phyloP scores from a whole-genome alignment of 1,140 invertebrate genomes.

The Drosophila obscura region DNA sequence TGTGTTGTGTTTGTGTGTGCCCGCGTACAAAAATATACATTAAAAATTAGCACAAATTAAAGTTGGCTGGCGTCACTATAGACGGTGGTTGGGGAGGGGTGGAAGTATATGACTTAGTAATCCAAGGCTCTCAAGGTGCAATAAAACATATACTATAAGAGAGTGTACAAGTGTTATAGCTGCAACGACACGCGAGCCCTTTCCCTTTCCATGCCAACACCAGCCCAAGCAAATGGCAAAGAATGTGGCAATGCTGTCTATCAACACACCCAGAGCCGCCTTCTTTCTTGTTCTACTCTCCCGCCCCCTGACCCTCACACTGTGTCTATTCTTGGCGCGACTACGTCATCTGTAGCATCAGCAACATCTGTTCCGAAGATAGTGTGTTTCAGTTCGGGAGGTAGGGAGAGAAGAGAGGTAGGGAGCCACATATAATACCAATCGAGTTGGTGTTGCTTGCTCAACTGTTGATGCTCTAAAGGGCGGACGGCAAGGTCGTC shows the following conservation, averaged over 20 bases:
- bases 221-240: too few relatives aligned
- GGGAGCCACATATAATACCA: too few relatives aligned
- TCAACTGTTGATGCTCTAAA: not conserved
- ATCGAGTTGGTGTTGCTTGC: slow-evolving; percentile 4
- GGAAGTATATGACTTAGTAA: too few relatives aligned
- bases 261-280: too few relatives aligned
- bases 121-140: slow-evolving; percentile 19
- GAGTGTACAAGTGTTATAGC: not conserved
- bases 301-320: slow-evolving; percentile 15
- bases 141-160: not conserved
- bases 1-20: slow-evolving; percentile 5
- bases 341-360: slow-evolving; percentile 65
- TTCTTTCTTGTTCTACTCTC: slow-evolving; percentile 14
- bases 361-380: slow-evolving; percentile 66
- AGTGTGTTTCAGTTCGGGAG: slow-evolving; percentile 1
- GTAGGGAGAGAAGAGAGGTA: too few relatives aligned
- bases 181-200: slow-evolving; percentile 16
- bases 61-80: slow-evolving; percentile 10
- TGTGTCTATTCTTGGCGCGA: slow-evolving; percentile 58
- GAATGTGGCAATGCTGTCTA: too few relatives aligned
- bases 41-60: slow-evolving; percentile 27
- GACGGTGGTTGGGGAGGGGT: too few relatives aligned
- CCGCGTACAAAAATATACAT: slow-evolving; percentile 29
- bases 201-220: slow-evolving; percentile 1
- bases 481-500: not conserved